phyloP scores from a whole-genome alignment of 1,140 invertebrate species.

The Scaptodrosophila lebanonensis region DNA sequence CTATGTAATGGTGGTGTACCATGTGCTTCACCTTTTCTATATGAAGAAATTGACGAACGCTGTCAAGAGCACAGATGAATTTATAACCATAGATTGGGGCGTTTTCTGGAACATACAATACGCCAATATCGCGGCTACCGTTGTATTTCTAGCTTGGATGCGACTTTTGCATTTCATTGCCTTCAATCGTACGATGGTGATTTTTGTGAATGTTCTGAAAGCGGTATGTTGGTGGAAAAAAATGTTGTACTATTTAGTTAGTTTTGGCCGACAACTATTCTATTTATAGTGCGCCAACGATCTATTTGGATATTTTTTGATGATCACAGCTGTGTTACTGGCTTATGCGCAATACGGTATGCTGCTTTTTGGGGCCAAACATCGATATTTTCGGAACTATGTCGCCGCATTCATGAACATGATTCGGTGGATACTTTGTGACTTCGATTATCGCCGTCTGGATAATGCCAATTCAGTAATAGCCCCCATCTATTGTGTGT shows the following conservation, averaged over 20 bases:
- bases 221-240: neutral
- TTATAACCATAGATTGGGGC: slow-evolving; percentile 1
- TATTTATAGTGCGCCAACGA: slow-evolving; percentile 4
- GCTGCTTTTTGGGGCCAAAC: neutral
- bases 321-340: neutral
- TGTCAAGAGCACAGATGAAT: neutral
- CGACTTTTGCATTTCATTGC: slow-evolving; percentile 1
- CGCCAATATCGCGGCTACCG: neutral
- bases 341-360: slow-evolving; percentile 14
- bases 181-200: slow-evolving; percentile 13
- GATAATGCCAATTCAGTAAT: neutral
- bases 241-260: neutral
- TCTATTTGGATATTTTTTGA: neutral
- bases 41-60: neutral
- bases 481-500: slow-evolving; percentile 1
- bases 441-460: neutral
- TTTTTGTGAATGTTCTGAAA: neutral
- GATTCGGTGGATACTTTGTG: neutral
- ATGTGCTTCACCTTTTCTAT: neutral
- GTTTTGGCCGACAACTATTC: neutral
- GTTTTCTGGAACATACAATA: neutral
- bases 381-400: neutral
- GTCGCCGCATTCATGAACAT: neutral
- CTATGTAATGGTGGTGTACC: neutral
- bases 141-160: slow-evolving; percentile 7